Conservation (phyloP, 2,797 vertebrate species). For the Sebastes taczanowskii region DNA sequence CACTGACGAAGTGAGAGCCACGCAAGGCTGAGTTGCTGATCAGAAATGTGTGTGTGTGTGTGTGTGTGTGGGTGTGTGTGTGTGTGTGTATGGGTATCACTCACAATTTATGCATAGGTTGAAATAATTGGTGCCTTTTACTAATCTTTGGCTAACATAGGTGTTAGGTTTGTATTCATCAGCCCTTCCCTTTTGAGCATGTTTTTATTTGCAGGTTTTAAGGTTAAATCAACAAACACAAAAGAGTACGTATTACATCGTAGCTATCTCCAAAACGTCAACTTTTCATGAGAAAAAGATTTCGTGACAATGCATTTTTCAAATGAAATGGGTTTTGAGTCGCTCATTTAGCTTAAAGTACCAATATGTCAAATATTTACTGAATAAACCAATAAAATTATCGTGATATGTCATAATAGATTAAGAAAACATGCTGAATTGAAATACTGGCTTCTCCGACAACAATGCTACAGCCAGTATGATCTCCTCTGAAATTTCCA, state of each 20-base stretch:
- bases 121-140: conserved; percentile 29
- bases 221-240: not conserved
- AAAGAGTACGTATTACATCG: not conserved
- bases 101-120: conserved; percentile 6
- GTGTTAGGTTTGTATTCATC: conserved; percentile 13
- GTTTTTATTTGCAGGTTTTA: not conserved
- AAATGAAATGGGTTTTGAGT: not conserved
- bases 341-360: not conserved
- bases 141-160: conserved; percentile 8
- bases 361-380: too few relatives aligned
- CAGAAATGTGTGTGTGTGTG: conserved; percentile 12
- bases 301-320: not conserved
- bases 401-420: too few relatives aligned
- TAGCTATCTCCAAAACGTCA: not conserved
- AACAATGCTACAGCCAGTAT: too few relatives aligned
- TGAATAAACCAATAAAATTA: too few relatives aligned
- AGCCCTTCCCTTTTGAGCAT: not conserved
- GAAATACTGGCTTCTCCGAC: too few relatives aligned
- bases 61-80: conserved; percentile 42
- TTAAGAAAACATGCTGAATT: too few relatives aligned
- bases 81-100: conserved; percentile 29
- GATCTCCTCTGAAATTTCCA: too few relatives aligned
- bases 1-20: conserved; percentile 76
- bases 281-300: not conserved
- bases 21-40: conserved; percentile 73